phyloP scores from a whole-genome alignment of 2,888 invertebrate species.

The Melanargia galathea region DNA sequence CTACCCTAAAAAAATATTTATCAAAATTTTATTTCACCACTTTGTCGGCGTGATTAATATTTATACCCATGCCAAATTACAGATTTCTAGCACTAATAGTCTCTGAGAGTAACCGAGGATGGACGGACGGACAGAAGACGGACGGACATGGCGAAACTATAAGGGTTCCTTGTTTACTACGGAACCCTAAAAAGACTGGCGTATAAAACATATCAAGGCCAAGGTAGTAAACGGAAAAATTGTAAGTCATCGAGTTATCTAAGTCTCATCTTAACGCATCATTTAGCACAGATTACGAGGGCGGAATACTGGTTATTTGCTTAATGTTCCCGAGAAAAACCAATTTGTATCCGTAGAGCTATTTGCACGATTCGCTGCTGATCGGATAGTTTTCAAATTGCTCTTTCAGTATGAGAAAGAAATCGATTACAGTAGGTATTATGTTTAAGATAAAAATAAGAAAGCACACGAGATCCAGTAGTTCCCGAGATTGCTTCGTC shows the following conservation, averaged over 20 bases:
- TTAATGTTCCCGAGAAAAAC: slow-evolving; percentile 72
- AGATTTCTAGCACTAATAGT: no score
- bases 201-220: not conserved
- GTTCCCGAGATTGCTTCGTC: not conserved
- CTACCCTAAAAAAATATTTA: no score
- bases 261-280: slow-evolving; percentile 71
- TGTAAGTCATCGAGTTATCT: slow-evolving; percentile 68
- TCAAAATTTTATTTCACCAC: no score
- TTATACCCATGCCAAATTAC: no score
- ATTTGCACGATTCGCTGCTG: slow-evolving; percentile 33
- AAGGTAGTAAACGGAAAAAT: slow-evolving; percentile 47
- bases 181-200: no score
- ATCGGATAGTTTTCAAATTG: slow-evolving; percentile 44
- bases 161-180: no score
- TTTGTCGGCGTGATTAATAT: no score
- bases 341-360: slow-evolving; percentile 60
- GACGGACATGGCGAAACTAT: no score
- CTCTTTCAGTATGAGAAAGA: slow-evolving; percentile 23
- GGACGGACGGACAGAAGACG: no score
- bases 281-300: slow-evolving; percentile 73
- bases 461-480: not conserved
- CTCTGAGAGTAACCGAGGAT: no score
- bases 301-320: slow-evolving; percentile 69
- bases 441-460: not conserved
- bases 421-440: slow-evolving; percentile 15